Conservation (phyloP, 2,888 invertebrate species). For the Sympetrum striolatum region DNA sequence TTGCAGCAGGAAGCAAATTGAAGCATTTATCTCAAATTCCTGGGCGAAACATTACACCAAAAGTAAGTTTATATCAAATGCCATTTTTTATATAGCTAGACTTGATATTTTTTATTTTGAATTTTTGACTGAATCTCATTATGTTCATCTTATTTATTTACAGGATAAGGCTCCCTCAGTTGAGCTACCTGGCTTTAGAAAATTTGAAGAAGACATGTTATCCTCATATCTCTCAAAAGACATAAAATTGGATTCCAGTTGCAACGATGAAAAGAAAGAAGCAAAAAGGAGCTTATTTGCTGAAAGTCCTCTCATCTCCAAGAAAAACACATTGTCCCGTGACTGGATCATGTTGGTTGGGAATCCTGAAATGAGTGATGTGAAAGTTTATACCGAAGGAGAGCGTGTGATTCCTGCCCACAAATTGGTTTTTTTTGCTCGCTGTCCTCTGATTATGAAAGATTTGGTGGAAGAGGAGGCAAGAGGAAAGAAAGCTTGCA, state of each 20-base stretch:
- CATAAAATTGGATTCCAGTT: not conserved
- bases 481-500: slow-evolving; percentile 47
- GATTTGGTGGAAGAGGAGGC: slow-evolving; percentile 52
- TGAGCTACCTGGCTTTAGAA: not conserved
- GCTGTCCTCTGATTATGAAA: slow-evolving; percentile 58
- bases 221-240: not conserved
- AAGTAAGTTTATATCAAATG: slow-evolving; percentile 43
- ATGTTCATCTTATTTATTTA: not conserved
- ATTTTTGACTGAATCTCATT: not conserved
- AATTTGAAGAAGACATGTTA: not conserved
- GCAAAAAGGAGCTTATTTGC: not conserved
- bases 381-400: slow-evolving; percentile 57
- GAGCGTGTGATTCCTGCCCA: slow-evolving; percentile 59
- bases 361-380: slow-evolving; percentile 58
- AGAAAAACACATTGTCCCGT: not conserved
- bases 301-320: not conserved
- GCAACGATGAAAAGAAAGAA: not conserved
- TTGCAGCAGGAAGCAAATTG: slow-evolving; percentile 47
- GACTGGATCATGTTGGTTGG: slow-evolving; percentile 57
- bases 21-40: slow-evolving; percentile 50
- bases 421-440: slow-evolving; percentile 58
- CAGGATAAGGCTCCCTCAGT: not conserved
- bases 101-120: not conserved
- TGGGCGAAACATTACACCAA: slow-evolving; percentile 47
- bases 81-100: no score